phyloP scores from a whole-genome alignment of 2,797 vertebrate species.

The Fratercula arctica region DNA sequence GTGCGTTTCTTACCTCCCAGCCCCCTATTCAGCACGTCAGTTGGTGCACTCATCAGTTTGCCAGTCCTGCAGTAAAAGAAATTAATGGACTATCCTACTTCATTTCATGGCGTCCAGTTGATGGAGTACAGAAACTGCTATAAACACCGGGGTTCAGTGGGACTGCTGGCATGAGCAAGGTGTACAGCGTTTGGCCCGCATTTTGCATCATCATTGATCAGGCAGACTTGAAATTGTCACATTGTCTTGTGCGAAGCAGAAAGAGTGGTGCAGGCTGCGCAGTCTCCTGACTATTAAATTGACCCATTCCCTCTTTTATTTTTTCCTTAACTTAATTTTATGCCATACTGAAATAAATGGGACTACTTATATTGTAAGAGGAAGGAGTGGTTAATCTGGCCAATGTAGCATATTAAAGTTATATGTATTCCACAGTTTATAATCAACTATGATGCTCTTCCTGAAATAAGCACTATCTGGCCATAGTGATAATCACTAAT shows the following conservation, averaged over 20 bases:
- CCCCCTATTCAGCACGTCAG: neutral
- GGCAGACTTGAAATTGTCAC: slow-evolving; percentile 4
- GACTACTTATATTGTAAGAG: neutral
- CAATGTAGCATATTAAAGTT: neutral
- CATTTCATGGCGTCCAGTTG: neutral
- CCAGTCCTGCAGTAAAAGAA: slow-evolving; percentile 18
- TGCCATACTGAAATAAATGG: slow-evolving; percentile 2
- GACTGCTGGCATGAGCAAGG: slow-evolving; percentile 7
- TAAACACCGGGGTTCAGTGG: neutral
- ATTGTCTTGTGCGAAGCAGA: neutral
- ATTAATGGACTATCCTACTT: slow-evolving; percentile 26
- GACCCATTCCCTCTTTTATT: neutral
- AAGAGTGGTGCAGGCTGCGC: neutral
- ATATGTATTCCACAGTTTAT: neutral
- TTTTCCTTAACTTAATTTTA: slow-evolving; percentile 8
- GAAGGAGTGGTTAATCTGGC: neutral
- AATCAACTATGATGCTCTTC: neutral
- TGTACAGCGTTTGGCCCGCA: neutral
- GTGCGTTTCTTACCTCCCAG: neutral
- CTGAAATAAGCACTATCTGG: slow-evolving; percentile 28
- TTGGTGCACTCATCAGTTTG: neutral
- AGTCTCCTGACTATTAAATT: slow-evolving; percentile 4
- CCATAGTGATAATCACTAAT: slow-evolving; percentile 10
- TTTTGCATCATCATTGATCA: slow-evolving; percentile 21
- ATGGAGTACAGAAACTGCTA: neutral